phyloP scores from a whole-genome alignment of 2,888 invertebrate species.

The Conomelus anceps region DNA sequence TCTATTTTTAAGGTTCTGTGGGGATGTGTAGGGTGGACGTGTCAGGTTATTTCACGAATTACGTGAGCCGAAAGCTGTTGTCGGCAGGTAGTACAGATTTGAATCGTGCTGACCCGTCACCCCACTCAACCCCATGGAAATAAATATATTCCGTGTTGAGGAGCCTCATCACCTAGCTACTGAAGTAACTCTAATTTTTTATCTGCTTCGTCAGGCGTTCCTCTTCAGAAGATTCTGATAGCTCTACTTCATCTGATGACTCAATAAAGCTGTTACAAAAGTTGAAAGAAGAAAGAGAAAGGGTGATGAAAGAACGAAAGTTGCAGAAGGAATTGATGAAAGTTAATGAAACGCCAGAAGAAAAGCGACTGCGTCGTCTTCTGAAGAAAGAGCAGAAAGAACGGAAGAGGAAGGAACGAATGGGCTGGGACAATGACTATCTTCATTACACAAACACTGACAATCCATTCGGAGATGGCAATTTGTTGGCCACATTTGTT shows the following conservation, averaged over 20 bases:
- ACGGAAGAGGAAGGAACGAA: constrained; percentile 74
- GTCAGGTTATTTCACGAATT: too few species aligned
- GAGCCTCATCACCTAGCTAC: neutral
- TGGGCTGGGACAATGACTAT: constrained; percentile 98
- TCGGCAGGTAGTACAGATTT: too few species aligned
- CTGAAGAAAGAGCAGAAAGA: constrained; percentile 90
- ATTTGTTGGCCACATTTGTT: constrained; percentile 88
- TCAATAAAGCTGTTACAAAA: constrained; percentile 59
- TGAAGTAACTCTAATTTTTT: neutral
- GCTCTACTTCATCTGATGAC: constrained; percentile 28
- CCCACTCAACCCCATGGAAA: too few species aligned
- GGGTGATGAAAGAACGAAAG: constrained; percentile 56
- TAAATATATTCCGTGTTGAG: too few species aligned
- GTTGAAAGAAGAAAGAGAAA: constrained; percentile 62
- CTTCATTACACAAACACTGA: constrained; percentile 96
- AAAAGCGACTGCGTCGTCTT: constrained; percentile 77
- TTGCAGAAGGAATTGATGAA: constrained; percentile 71
- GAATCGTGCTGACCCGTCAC: too few species aligned
- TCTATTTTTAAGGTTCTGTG: too few species aligned
- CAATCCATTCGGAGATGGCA: constrained; percentile 97
- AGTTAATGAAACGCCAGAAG: constrained; percentile 89
- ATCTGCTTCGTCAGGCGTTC: constrained; percentile 27
- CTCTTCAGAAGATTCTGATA: constrained; percentile 33
- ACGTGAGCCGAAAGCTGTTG: too few species aligned
- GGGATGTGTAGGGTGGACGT: too few species aligned